Base-by-base conservation (phyloP, 2,113 vertebrate species). In the Elachura formosa region DNA sequence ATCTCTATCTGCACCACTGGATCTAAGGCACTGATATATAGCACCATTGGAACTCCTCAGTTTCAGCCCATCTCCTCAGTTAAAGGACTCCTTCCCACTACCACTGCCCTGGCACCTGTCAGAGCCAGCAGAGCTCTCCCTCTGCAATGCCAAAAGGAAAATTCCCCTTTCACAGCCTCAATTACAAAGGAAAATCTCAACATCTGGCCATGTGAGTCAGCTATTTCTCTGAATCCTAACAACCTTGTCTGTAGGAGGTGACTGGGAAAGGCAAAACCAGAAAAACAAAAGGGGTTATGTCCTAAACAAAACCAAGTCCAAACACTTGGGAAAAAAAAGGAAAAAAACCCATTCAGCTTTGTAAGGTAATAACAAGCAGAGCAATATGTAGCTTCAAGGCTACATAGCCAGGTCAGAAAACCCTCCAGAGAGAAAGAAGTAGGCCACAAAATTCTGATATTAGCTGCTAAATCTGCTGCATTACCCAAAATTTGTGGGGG, bases 121-220 rank as follows among this genome's bases (percentile, higher is more conserved):
- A 81, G 80, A 91, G 80, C 75, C 33, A 84, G 68, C 41, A 76
- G 55, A 69, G 34, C 63, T 84, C 31, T 59, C 74, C 58, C 86
- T 92, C 88, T 59, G 61, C 83, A 89, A 38, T 14, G 72, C 79
- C 86, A 52, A 31, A 77, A 94, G 90, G 88, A 94, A 90, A 93
- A 89, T 89, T 82, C 68, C 84, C 59, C 51, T 90, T 95, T 61
- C 69, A 14, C 0, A 64, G 58, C 33, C 36, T 91, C 84, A 69
- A 0, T 66, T 54, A 81, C 18, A 85, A 29, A 79, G 62, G 91
- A 68, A 92, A 91, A 79, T 46, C 91, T 76, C 67, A 23, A 81
- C 67, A 73, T 49, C 52, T 86, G 68, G 87, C 71, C 68, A 3
- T 5, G 34, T 80, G 89, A 95, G 51, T 66, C 94, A 94, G 93